Evolutionary conservation across 2,113 vertebrate species (phyloP).

Genomic region (Corydoras maculifer): DNA sequence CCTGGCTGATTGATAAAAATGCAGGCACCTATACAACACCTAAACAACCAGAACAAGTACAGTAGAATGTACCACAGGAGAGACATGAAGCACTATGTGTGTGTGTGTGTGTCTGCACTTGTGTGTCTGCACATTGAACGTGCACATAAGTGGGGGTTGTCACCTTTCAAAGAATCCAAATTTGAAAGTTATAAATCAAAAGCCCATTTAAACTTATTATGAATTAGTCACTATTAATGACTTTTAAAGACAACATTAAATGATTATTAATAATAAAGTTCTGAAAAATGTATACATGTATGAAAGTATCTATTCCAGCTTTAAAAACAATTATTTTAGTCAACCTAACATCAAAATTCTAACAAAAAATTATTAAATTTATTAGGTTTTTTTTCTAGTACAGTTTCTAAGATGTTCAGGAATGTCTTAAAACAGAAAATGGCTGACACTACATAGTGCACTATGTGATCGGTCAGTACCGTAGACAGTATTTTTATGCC

Average conservation of each 20-base stretch:
- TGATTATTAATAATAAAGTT: not conserved
- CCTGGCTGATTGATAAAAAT: not conserved
- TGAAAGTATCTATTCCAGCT: too few relatives aligned
- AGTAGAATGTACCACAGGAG: slow-evolving; percentile 38
- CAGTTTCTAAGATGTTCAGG: too few relatives aligned
- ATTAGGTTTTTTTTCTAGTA: too few relatives aligned
- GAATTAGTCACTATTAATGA: not conserved
- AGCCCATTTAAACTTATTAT: not conserved
- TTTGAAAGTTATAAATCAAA: too few relatives aligned
- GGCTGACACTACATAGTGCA: too few relatives aligned
- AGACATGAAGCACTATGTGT: slow-evolving; percentile 41
- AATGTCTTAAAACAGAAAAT: too few relatives aligned
- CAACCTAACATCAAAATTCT: too few relatives aligned
- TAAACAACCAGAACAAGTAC: not conserved
- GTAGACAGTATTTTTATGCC: too few relatives aligned
- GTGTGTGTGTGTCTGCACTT: slow-evolving; percentile 68
- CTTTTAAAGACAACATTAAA: not conserved
- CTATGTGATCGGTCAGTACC: too few relatives aligned
- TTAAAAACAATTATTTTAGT: too few relatives aligned
- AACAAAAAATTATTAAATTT: too few relatives aligned
- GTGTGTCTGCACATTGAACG: slow-evolving; percentile 45
- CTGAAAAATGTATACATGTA: too few relatives aligned
- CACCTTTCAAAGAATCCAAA: not conserved
- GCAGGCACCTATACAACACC: not conserved
- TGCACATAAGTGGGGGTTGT: not conserved